These are phyloP conservation scores for Sebastes alutus DNA, from an alignment of 2,797 vertebrate genomes.

Conservation along the genomic window DNA sequence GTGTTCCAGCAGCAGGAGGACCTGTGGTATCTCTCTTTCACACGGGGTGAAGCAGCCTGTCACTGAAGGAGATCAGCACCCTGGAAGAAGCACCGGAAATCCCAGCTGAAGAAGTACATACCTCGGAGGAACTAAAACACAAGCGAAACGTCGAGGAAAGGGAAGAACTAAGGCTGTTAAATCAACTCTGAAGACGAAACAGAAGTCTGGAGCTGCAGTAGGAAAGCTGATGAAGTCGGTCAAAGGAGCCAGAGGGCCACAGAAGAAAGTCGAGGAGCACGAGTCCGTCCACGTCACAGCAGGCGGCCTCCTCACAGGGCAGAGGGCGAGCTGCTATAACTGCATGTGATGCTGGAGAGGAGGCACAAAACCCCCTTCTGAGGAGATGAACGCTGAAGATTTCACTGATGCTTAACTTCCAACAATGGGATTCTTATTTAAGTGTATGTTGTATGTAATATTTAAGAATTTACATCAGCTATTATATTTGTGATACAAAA, in stretches of 20 bases:
- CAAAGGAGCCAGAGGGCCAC: neutral
- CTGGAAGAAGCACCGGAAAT: neutral
- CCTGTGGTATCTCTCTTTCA: too few species aligned
- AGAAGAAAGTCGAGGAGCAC: neutral
- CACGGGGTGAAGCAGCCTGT: too few species aligned
- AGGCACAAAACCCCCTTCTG: neutral
- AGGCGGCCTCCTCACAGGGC: neutral
- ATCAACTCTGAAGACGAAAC: neutral
- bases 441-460: neutral
- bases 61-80: neutral
- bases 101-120: neutral
- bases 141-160: neutral
- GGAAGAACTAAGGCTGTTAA: neutral
- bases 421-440: neutral
- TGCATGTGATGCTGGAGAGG: neutral
- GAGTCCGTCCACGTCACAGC: neutral
- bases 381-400: constrained; percentile 53
- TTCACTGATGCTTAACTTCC: too few species aligned
- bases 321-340: neutral
- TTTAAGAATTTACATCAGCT: neutral
- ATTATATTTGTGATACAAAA: neutral
- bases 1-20: too few species aligned
- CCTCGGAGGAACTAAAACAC: neutral
- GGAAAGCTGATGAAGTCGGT: neutral
- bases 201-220: neutral